These are phyloP conservation scores for Mormyrus iriodes DNA, from an alignment of 2,113 vertebrate species.

Conservation along the genomic window DNA sequence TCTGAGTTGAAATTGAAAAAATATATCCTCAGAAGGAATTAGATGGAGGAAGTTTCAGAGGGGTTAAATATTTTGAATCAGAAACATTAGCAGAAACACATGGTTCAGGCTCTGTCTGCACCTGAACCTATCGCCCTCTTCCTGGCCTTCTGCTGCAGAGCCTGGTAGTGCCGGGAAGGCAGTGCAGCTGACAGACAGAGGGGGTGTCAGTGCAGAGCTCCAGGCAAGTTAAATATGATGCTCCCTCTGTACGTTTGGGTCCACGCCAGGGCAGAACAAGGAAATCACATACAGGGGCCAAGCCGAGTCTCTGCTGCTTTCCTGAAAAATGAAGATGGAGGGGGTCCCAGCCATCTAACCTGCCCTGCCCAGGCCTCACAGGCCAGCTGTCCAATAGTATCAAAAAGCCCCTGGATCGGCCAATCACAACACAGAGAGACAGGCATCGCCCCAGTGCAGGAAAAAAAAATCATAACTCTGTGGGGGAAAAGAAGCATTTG, in stretches of 20 bases:
- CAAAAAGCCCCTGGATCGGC: neutral
- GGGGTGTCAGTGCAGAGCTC: neutral
- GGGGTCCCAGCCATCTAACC: neutral
- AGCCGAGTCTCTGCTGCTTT: neutral
- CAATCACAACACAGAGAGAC: neutral
- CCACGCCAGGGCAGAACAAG: neutral
- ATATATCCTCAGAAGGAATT: neutral
- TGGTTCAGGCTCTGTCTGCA: neutral
- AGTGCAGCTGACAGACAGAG: neutral
- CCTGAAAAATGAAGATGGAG: neutral
- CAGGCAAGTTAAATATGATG: neutral
- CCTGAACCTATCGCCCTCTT: neutral
- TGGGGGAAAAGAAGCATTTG: slow-evolving; percentile 35
- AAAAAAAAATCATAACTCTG: neutral
- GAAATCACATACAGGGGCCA: neutral
- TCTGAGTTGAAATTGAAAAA: neutral
- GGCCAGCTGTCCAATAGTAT: neutral
- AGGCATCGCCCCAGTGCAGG: neutral
- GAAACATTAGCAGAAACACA: neutral
- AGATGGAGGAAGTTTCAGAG: neutral
- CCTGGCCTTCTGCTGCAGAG: neutral
- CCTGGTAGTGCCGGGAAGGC: too few species aligned
- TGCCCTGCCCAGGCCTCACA: neutral
- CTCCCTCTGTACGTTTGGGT: neutral
- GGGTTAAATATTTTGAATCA: neutral